Conservation (phyloP, 2,113 vertebrate species). For the Prionailurus bengalensis region DNA sequence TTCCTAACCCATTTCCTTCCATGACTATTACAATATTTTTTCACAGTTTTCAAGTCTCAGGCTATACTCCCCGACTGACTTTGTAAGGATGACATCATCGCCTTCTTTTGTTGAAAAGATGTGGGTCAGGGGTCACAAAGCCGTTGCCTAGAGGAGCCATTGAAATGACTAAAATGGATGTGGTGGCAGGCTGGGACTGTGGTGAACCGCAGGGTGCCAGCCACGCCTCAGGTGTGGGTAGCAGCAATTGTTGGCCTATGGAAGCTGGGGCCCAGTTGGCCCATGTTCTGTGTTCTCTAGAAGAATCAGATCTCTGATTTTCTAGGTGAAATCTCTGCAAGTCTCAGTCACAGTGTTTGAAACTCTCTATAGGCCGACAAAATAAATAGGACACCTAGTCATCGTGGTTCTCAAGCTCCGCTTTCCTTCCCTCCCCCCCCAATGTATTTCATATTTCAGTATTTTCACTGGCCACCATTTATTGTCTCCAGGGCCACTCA, state of each 20-base stretch:
- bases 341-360: background rate
- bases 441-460: background rate
- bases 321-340: background rate
- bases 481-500: background rate
- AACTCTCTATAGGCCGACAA: background rate
- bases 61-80: background rate
- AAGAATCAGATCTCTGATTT: background rate
- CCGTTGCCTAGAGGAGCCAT: background rate
- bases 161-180: background rate
- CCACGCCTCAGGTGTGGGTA: background rate
- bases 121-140: background rate
- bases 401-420: background rate
- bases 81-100: constrained; percentile 11
- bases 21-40: background rate
- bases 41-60: background rate
- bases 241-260: no score
- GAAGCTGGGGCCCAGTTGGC: background rate
- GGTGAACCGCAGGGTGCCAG: no score
- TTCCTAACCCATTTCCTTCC: constrained; percentile 21
- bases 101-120: constrained; percentile 2
- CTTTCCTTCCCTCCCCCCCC: background rate
- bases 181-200: fast-evolving
- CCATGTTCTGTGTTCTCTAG: background rate
- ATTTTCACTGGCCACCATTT: background rate
- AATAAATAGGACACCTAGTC: background rate